These are phyloP conservation scores for Natator depressus DNA, from an alignment of 2,113 vertebrate species.

Conservation along the genomic window DNA sequence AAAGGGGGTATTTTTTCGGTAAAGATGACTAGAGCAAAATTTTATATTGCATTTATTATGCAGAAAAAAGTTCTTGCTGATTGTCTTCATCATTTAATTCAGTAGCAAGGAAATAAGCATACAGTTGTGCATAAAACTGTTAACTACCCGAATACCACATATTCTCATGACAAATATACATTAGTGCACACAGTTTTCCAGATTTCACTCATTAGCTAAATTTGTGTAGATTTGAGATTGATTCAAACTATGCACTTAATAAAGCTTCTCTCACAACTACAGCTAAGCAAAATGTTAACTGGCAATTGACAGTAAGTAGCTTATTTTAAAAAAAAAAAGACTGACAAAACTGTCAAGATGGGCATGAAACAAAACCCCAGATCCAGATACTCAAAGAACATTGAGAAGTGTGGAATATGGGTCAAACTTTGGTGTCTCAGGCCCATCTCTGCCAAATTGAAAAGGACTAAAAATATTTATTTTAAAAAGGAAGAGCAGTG, in stretches of 20 bases:
- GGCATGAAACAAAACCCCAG: not conserved
- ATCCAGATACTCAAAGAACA: not conserved
- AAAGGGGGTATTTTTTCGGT: not conserved
- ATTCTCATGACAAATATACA: slow-evolving; percentile 40
- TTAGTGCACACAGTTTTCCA: slow-evolving; percentile 50
- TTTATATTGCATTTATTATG: slow-evolving; percentile 64
- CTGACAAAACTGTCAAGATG: not conserved
- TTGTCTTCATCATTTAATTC: slow-evolving; percentile 72
- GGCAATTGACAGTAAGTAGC: slow-evolving; percentile 11
- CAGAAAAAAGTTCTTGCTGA: slow-evolving; percentile 70
- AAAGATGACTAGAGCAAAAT: not conserved
- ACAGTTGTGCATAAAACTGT: not conserved
- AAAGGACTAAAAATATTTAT: not conserved
- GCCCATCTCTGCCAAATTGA: not conserved
- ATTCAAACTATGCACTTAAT: slow-evolving; percentile 3
- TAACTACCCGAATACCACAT: slow-evolving; percentile 25
- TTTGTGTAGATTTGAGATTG: slow-evolving; percentile 25
- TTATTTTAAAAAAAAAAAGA: not conserved
- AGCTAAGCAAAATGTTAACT: not conserved
- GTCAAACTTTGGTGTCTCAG: not conserved
- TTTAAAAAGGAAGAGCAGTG: slow-evolving; percentile 42
- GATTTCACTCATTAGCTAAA: slow-evolving; percentile 34
- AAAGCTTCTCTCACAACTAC: slow-evolving; percentile 28
- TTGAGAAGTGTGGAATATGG: slow-evolving; percentile 24
- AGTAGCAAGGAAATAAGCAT: slow-evolving; percentile 67